Conservation (phyloP, 2,888 invertebrate species). For the Boloria euphrosyne region DNA sequence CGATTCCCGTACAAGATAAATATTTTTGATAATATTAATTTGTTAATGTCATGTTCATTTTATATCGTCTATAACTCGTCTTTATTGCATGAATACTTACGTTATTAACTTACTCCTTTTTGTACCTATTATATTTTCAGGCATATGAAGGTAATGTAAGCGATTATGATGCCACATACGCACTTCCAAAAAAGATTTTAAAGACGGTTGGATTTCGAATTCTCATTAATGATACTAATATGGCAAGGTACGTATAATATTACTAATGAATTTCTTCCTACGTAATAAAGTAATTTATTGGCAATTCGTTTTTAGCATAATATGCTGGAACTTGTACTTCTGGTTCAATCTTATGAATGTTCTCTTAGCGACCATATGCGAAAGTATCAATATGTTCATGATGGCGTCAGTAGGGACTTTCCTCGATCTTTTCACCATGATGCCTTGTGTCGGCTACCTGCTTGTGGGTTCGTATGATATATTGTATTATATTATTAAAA, state of each 20-base stretch:
- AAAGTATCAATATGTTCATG: conserved; percentile 54
- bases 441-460: conserved; percentile 66
- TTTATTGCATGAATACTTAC: background rate
- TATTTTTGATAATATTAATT: too few relatives aligned
- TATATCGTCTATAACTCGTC: background rate
- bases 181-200: conserved; percentile 49
- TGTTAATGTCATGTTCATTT: too few relatives aligned
- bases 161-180: conserved; percentile 56
- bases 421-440: conserved; percentile 61
- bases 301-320: conserved; percentile 46
- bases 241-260: conserved; percentile 17
- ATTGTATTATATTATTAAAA: background rate
- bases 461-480: conserved; percentile 55
- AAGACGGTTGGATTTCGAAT: conserved; percentile 56
- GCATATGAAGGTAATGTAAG: conserved; percentile 43
- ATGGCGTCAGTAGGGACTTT: conserved; percentile 55
- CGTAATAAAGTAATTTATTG: too few relatives aligned
- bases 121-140: conserved; percentile 41
- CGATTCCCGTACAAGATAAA: too few relatives aligned
- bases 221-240: conserved; percentile 49
- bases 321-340: conserved; percentile 60
- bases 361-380: conserved; percentile 53
- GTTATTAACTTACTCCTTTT: background rate
- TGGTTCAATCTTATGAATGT: conserved; percentile 62
- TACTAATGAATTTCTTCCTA: too few relatives aligned